A percentile compares a stretch with the other conserved stretches of the same genome.
Conservation (phyloP, 2,113 vertebrate genomes). For the Scytalopus superciliaris region DNA sequence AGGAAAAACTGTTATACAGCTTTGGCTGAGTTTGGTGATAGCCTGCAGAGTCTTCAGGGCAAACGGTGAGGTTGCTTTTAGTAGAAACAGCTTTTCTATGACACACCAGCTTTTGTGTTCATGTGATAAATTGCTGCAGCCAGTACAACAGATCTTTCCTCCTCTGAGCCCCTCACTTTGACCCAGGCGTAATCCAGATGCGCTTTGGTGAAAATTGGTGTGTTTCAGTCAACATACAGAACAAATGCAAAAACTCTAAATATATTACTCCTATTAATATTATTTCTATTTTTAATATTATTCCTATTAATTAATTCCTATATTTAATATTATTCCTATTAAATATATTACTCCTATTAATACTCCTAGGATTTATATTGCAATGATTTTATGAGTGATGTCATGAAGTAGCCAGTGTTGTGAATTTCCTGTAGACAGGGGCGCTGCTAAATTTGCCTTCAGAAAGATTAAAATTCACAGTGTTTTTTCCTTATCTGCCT, state of each 20-base stretch:
- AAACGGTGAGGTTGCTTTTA: background rate
- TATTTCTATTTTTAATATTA: too few species aligned
- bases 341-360: too few species aligned
- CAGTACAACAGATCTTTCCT: background rate
- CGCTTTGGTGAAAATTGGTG: background rate
- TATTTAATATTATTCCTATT: too few species aligned
- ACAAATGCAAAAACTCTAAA: background rate
- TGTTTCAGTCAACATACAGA: background rate
- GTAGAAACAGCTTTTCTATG: background rate
- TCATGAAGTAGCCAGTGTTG: background rate
- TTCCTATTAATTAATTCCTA: too few species aligned
- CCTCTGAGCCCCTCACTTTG: background rate
- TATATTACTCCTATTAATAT: too few species aligned
- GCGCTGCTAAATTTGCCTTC: background rate
- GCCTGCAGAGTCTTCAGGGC: background rate
- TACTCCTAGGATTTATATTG: background rate
- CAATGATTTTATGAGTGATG: background rate
- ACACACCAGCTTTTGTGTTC: background rate
- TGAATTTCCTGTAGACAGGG: background rate
- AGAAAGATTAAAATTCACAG: background rate
- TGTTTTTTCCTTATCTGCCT: accelerated
- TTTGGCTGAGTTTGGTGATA: background rate
- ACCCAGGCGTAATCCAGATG: background rate
- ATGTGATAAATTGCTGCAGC: background rate
- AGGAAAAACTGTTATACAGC: background rate